Evolutionary conservation across 1,140 invertebrate species (phyloP), one percentile per base, ranked within the genome.

Genomic region (Conus ventricosus): DNA sequence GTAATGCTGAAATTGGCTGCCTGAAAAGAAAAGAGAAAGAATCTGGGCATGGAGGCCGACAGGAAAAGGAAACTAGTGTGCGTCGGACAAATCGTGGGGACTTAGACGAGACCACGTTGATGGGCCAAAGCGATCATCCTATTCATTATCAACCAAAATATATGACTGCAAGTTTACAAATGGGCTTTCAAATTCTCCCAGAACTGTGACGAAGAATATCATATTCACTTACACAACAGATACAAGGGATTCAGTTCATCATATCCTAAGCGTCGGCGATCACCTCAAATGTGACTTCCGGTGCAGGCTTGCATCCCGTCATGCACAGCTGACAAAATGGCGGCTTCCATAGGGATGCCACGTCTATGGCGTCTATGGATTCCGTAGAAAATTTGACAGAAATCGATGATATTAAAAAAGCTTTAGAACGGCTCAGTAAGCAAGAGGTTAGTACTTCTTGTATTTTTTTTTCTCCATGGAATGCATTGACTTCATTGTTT

Each of bases 381-480:
- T 90, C 92, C 85, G 88, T 94, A 39, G 92, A 94, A 89, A 94
- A 93, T 84, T 90, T 95, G 51, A 95, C 93, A 51, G 93, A 94
- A 88, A 88, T 95, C 13, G 91, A 93, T 11, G 93, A 95, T 84
- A 95, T 95, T 80, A 90, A 93, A 78, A 88, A 88, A 39, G 81
- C 83, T 76, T 76, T 84, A 51, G 81, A 84, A 84, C 81, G 63
- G 17, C 81, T 88, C 67, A 55, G 82, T 20, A 78, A 76, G 20
- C 53, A 84, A 20, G 83, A 88, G 71, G 87, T 84, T 81, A 5
- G 51, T 75, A 55, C 25, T 25, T 75, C 17, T 5, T 23, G 20
- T 71, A 15, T 60, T 8, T 11, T 60, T 8, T 60, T 60, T n/a
- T n/a, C n/a, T 60, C 57, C 39, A 60, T 15, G 57, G 57, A 15